Evolutionary conservation across 2,888 invertebrate species (phyloP).

Genomic region (Acrobasis suavella): DNA sequence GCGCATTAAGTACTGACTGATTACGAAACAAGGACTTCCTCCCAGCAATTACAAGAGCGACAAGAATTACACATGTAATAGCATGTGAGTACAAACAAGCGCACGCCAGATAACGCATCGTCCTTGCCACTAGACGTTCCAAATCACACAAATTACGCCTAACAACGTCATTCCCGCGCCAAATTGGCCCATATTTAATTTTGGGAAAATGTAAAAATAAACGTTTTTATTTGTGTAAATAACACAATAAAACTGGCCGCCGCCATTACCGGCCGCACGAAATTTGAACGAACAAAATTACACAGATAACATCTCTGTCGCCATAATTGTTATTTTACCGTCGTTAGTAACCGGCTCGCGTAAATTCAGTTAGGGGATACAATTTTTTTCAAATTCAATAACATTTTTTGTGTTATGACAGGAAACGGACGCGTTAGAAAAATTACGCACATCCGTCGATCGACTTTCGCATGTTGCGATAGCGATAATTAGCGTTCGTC

Average conservation of each 20-base stretch:
- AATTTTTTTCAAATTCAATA: slow-evolving; percentile 71
- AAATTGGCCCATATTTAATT: slow-evolving; percentile 81
- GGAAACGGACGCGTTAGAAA: slow-evolving; percentile 77
- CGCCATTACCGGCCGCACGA: slow-evolving; percentile 66
- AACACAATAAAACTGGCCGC: slow-evolving; percentile 78
- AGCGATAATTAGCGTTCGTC: slow-evolving; percentile 64
- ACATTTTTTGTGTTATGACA: slow-evolving; percentile 54
- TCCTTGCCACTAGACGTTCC: slow-evolving; percentile 41
- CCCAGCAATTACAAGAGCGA: slow-evolving; percentile 66
- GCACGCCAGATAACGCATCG: slow-evolving; percentile 30
- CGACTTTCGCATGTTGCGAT: slow-evolving; percentile 64
- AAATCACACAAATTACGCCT: slow-evolving; percentile 63
- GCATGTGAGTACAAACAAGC: slow-evolving; percentile 60
- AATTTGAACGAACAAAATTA: slow-evolving; percentile 73
- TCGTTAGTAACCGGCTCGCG: slow-evolving; percentile 76
- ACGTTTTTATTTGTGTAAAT: slow-evolving; percentile 83
- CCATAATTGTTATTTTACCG: slow-evolving; percentile 77
- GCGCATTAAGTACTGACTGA: slow-evolving; percentile 56
- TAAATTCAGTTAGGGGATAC: slow-evolving; percentile 79
- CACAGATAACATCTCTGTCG: slow-evolving; percentile 75
- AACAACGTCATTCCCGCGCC: slow-evolving; percentile 68
- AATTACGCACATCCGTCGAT: slow-evolving; percentile 73
- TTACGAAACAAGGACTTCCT: slow-evolving; percentile 75
- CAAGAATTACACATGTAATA: slow-evolving; percentile 69
- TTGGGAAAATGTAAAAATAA: slow-evolving; percentile 83